These are phyloP conservation scores for Spicauda simplicius DNA, from an alignment of 2,888 invertebrate species.

Conservation along the genomic window DNA sequence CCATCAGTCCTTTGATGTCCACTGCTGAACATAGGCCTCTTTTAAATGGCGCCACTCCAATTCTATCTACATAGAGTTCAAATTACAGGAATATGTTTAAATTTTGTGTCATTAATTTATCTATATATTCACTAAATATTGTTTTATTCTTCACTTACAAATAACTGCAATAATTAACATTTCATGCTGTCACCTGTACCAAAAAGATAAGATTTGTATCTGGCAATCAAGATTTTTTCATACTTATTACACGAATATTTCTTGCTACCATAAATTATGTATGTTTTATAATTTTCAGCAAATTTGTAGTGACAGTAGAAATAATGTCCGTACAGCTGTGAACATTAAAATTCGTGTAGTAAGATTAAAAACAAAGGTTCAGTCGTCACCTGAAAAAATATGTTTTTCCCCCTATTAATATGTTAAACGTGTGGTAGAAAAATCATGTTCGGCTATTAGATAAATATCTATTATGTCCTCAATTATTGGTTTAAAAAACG, in stretches of 20 bases:
- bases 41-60: no score
- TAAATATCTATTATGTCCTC: constrained; percentile 36
- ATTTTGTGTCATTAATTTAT: no score
- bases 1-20: no score
- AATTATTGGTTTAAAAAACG: constrained; percentile 38
- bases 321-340: constrained; percentile 7
- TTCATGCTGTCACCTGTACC: no score
- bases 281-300: not conserved
- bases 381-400: constrained; percentile 5
- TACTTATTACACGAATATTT: not conserved
- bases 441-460: constrained; percentile 32
- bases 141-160: no score
- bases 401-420: not conserved
- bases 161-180: no score
- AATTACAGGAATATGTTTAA: no score
- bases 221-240: not conserved
- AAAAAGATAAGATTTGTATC: not conserved
- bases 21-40: no score
- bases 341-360: constrained; percentile 7
- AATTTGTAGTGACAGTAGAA: constrained; percentile 9
- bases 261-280: not conserved
- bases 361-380: constrained; percentile 6
- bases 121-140: no score
- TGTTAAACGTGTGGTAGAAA: constrained; percentile 20
- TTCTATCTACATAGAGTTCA: no score